A percentile compares a stretch with the other conserved stretches of the same genome.
phyloP scores from a whole-genome alignment of 2,113 vertebrate species.

The Atherinomorus stipes region DNA sequence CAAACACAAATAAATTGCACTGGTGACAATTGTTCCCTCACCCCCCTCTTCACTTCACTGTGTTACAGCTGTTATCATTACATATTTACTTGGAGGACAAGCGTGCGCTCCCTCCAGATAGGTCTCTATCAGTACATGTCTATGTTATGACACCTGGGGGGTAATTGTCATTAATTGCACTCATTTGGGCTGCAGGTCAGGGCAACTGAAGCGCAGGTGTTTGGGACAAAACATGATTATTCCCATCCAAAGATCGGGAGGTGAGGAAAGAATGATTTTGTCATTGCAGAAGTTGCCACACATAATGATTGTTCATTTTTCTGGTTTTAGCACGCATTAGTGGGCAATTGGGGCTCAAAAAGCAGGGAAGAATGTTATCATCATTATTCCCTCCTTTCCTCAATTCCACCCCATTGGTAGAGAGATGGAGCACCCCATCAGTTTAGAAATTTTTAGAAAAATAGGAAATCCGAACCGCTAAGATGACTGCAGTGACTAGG shows the following conservation, averaged over 20 bases:
- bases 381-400: constrained; percentile 69
- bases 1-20: constrained; percentile 84
- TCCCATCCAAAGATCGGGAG: constrained; percentile 67
- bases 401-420: constrained; percentile 64
- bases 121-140: constrained; percentile 85
- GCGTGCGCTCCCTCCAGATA: constrained; percentile 75
- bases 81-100: constrained; percentile 86
- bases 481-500: constrained; percentile 44
- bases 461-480: constrained; percentile 35
- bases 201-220: constrained; percentile 87
- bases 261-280: constrained; percentile 78
- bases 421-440: constrained; percentile 60
- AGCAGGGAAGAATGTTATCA: constrained; percentile 68
- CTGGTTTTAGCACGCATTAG: constrained; percentile 81
- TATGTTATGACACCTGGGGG: constrained; percentile 85
- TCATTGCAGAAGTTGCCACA: constrained; percentile 63
- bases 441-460: too few species aligned
- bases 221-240: constrained; percentile 84
- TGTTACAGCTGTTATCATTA: constrained; percentile 86
- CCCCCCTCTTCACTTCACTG: constrained; percentile 61
- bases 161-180: constrained; percentile 90
- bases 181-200: constrained; percentile 84
- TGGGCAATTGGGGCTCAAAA: constrained; percentile 77
- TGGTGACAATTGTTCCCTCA: constrained; percentile 58
- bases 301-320: constrained; percentile 80